These are phyloP conservation scores for Lycocerus yunnanus DNA, from an alignment of 2,888 invertebrate genomes.

Conservation along the genomic window DNA sequence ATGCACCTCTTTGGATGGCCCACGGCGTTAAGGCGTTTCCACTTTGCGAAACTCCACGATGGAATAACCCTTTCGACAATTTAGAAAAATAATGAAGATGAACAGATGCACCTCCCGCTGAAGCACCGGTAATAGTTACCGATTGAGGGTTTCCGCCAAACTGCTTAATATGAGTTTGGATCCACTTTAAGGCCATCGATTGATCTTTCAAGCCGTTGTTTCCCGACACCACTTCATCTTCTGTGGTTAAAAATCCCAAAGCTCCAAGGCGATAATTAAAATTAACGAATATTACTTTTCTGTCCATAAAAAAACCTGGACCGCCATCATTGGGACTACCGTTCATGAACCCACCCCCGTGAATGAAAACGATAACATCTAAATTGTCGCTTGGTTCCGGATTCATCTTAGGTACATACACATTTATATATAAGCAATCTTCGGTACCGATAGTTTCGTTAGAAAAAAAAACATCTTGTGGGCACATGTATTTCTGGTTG, in stretches of 20 bases:
- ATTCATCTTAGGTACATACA: conserved; percentile 3
- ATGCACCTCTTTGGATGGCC: conserved; percentile 58
- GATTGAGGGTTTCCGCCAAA: too few species aligned
- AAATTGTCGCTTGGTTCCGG: not conserved
- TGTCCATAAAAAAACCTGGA: conserved; percentile 17
- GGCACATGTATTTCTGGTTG: not conserved
- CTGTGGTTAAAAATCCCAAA: conserved; percentile 2
- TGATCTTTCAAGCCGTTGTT: conserved; percentile 62
- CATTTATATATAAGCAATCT: conserved; percentile 13
- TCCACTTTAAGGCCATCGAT: too few species aligned
- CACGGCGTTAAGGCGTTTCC: conserved; percentile 66
- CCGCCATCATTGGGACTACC: not conserved
- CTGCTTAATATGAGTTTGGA: too few species aligned
- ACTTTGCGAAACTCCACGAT: conserved; percentile 67
- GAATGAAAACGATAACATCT: conserved; percentile 12
- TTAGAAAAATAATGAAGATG: too few species aligned
- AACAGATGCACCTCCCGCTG: conserved; percentile 74
- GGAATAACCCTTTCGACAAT: too few species aligned
- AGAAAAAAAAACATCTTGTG: not conserved
- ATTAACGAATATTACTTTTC: conserved; percentile 6
- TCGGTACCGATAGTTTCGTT: not conserved
- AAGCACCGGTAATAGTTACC: conserved; percentile 67
- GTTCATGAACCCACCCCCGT: conserved; percentile 14
- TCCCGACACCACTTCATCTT: not conserved
- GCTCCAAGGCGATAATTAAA: conserved; percentile 8